phyloP scores from a whole-genome alignment of 2,113 vertebrate species.

The Cyprinus carpio region DNA sequence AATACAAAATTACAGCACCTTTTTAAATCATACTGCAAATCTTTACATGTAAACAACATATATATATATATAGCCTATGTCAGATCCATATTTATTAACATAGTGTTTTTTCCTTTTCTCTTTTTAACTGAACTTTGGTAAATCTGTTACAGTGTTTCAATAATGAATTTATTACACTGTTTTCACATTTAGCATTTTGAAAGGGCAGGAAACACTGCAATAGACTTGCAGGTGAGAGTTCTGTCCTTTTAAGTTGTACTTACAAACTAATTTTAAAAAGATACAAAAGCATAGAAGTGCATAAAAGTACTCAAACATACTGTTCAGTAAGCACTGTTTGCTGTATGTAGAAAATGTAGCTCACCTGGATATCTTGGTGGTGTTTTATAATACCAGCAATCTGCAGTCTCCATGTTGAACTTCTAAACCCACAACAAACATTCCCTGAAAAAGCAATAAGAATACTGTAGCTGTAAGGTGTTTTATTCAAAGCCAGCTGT shows the following conservation, averaged over 20 bases:
- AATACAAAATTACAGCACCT: neutral
- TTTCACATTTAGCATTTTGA: no score
- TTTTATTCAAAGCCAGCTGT: neutral
- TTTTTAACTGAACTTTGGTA: no score
- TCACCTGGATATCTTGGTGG: neutral
- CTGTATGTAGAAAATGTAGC: neutral
- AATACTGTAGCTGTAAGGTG: neutral
- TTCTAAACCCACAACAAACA: neutral
- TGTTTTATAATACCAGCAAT: neutral
- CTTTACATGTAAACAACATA: neutral
- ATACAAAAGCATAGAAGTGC: neutral
- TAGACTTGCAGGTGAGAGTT: neutral
- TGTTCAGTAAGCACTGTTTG: neutral
- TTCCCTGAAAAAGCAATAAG: neutral
- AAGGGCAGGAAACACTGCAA: neutral
- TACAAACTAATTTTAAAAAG: neutral
- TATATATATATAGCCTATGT: no score
- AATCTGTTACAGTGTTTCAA: no score
- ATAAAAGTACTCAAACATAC: neutral
- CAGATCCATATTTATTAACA: neutral
- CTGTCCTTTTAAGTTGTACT: neutral
- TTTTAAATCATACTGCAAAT: neutral
- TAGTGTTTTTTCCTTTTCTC: no score
- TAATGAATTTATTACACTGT: neutral
- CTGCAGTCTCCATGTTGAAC: neutral